phyloP scores from a whole-genome alignment of 2,113 vertebrate species.

The Camelus bactrianus region DNA sequence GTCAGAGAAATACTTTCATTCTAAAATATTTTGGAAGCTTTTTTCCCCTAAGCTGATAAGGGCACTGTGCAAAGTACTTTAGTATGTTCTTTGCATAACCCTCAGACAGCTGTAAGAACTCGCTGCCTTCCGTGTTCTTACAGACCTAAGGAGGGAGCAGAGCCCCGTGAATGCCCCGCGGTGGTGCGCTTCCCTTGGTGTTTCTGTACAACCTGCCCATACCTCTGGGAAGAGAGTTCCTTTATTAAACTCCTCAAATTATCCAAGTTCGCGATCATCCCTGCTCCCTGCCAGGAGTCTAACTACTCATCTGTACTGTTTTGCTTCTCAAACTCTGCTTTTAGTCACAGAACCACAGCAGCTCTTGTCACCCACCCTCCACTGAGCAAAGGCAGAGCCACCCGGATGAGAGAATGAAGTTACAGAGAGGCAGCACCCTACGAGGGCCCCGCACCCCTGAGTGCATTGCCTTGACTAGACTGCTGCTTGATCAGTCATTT shows the following conservation, averaged over 20 bases:
- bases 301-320: background rate
- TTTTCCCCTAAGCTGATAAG: background rate
- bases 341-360: background rate
- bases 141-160: background rate
- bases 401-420: background rate
- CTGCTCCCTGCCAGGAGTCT: background rate
- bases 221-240: background rate
- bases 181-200: background rate
- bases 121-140: background rate
- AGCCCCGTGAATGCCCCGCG: too few relatives aligned
- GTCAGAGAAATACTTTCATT: background rate
- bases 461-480: background rate
- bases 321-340: background rate
- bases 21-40: background rate
- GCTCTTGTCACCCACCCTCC: background rate
- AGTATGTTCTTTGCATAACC: background rate
- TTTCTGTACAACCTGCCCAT: background rate
- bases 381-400: background rate
- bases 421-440: background rate
- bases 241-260: background rate
- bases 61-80: background rate
- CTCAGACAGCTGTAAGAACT: background rate
- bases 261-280: background rate
- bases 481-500: background rate
- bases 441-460: background rate